Base-by-base conservation (phyloP, 2,888 invertebrate species). In the Platycnemis pennipes region DNA sequence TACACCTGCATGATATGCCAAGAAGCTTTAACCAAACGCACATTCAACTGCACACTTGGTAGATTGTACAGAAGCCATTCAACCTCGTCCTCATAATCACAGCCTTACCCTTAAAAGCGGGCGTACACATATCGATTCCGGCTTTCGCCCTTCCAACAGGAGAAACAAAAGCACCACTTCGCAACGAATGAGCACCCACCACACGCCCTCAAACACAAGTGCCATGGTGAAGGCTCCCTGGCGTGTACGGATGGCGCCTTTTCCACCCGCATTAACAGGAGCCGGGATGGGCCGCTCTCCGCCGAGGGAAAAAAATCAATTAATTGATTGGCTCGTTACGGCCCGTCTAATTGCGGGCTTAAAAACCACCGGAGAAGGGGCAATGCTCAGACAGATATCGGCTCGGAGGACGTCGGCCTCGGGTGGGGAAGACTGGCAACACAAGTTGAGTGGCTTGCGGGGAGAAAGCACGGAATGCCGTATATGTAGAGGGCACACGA, bases 251-350 rank as follows among this genome's bases (percentile, higher is more conserved):
- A 63, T 63, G 63, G 26, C 26, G 49, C 22, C 5, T 63, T 22
- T 2, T 22, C 26, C 63, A 1, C 19, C 63, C 2, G 26, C 37
- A 31, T 77, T 31, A 37, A 77, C 69, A 8, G 63, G 26, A 22
- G 37, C 37, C 37, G 69, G 31, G 16, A 13, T 77, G 69, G 37
- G 37, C 69, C 26, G 2, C 22, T 22, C 63, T 5, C 63, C 22
- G 63, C 63, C 2, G 37, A 13, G 37, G 7, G 69, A 31, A 77
- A 77, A 53, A 26, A 91, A 44, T 91, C 56, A 91, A 63, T 63
- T 91, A 44, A 63, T 26, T 44, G 63, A 91, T 63, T 69, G 44
- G n/a, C 63, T 91, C 91, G 63, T 91, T 91, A 44, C 7, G 91
- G 5, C 2, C 56, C 19, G 44, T 63, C 44, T 63, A 63, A 63